phyloP scores from a whole-genome alignment of 1,140 invertebrate species.

The Batillaria attramentaria region DNA sequence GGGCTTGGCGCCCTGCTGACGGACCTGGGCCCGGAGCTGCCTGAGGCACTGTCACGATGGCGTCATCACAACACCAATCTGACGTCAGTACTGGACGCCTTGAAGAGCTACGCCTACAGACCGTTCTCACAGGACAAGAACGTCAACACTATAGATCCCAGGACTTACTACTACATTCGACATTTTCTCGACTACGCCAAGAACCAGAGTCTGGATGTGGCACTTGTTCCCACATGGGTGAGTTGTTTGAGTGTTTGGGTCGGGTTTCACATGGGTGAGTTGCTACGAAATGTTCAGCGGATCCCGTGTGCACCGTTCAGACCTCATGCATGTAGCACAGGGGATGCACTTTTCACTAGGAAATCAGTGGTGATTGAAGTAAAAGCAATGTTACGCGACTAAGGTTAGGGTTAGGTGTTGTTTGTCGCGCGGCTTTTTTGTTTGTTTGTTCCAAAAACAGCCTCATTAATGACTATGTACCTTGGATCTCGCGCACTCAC shows the following conservation, averaged over 20 bases:
- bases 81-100: constrained; percentile 49
- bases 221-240: constrained; percentile 65
- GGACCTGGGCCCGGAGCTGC: constrained; percentile 40
- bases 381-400: too few species aligned
- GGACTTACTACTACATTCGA: constrained; percentile 61
- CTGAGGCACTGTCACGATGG: constrained; percentile 48
- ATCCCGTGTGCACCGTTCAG: too few species aligned
- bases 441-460: too few species aligned
- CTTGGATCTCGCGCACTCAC: too few species aligned
- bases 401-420: too few species aligned
- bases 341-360: too few species aligned
- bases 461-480: too few species aligned
- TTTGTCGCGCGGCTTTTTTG: too few species aligned
- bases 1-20: constrained; percentile 57
- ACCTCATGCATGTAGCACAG: too few species aligned
- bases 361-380: too few species aligned
- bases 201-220: constrained; percentile 45
- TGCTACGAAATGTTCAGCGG: too few species aligned
- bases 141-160: constrained; percentile 61
- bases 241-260: not conserved
- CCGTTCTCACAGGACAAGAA: constrained; percentile 54
- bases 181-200: constrained; percentile 52
- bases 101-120: constrained; percentile 63
- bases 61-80: constrained; percentile 53
- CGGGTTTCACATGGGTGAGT: too few species aligned